Base-by-base conservation (phyloP, 2,888 invertebrate genomes). In the Anticlea derivata region DNA sequence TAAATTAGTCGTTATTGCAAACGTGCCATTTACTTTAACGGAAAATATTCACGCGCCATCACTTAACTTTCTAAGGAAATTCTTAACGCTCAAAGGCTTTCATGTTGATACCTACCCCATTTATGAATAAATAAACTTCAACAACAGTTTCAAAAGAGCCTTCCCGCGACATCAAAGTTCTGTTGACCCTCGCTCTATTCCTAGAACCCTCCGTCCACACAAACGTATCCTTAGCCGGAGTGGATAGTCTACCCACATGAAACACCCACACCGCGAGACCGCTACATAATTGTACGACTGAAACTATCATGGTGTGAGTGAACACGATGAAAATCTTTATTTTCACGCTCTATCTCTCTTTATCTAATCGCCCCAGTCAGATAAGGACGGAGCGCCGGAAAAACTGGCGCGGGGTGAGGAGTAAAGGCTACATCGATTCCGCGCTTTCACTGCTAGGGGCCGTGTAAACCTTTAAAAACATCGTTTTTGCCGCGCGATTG, bases 291-390 rank as follows among this genome's bases (percentile, higher is more conserved):
- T 69, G 69, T 78, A 77, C 73, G 69, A 69, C 80, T 80, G 77
- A 80, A 83, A 81, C 78, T 78, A 71, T 66, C 69, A 57, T 70
- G 75, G 88, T 89, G 89, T 88, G 87, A 79, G 90, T 89, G 87
- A 86, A 89, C 89, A 89, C 90, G 90, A 89, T 90, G 90, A 90
- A 90, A 90, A 90, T 90, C 90, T 90, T 90, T 90, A 90, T 90
- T 90, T 90, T 90, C 88, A 90, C 89, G 89, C 89, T 90, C 86
- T 90, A 90, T 90, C 90, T 90, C 84, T 90, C 90, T 87, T 90
- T 90, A 90, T 90, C 89, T 90, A 90, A 90, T 90, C 89, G 86
- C 84, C 67, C 67, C 78, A 79, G 88, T 83, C 87, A 83, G 89
- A 90, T 90, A 90, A 90, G 89, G 90, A 90, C 88, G 82, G 89